phyloP scores from a whole-genome alignment of 2,888 invertebrate species.

The Latrodectus elegans region DNA sequence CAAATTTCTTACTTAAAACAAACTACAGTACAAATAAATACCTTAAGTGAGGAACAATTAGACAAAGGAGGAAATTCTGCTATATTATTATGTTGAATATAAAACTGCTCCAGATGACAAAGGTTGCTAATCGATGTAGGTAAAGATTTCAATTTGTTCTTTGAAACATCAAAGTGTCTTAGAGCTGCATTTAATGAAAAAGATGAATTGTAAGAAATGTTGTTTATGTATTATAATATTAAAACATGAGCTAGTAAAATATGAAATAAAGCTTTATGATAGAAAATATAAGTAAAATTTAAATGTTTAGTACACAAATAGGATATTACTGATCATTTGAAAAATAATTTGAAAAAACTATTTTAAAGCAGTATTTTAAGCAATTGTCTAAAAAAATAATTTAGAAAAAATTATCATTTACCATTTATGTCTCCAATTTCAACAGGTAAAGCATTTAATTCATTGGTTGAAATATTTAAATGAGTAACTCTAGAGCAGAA shows the following conservation, averaged over 20 bases:
- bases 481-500: slow-evolving; percentile 86
- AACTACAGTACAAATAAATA: slow-evolving; percentile 66
- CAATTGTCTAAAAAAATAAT: background rate
- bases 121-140: slow-evolving; percentile 81
- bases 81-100: slow-evolving; percentile 85
- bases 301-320: background rate
- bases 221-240: background rate
- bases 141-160: slow-evolving; percentile 83
- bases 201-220: background rate
- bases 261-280: too few species aligned
- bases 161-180: slow-evolving; percentile 95
- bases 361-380: background rate
- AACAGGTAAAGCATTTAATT: slow-evolving; percentile 83
- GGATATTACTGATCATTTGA: background rate
- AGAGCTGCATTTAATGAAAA: slow-evolving; percentile 43
- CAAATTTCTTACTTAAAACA: background rate
- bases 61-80: slow-evolving; percentile 79
- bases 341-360: background rate
- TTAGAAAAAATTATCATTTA: slow-evolving; percentile 75
- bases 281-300: too few species aligned
- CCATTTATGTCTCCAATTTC: slow-evolving; percentile 89
- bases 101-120: slow-evolving; percentile 82
- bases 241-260: background rate
- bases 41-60: slow-evolving; percentile 83
- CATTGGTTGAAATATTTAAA: slow-evolving; percentile 84